Evolutionary conservation across 2,888 invertebrate species (phyloP).

Genomic region (Litoditis marina): DNA sequence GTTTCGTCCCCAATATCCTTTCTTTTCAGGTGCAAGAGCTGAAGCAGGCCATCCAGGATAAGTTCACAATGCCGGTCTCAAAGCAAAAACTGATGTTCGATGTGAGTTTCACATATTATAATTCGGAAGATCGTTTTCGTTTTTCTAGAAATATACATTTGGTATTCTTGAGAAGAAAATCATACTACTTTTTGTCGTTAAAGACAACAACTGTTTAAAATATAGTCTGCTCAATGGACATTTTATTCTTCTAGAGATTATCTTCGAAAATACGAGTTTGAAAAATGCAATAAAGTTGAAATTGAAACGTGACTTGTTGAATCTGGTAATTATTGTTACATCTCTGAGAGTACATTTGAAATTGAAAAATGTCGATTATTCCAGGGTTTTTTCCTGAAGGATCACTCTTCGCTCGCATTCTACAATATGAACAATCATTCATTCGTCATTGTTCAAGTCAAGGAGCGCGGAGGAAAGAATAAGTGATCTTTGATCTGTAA

Average conservation of each 20-base stretch:
- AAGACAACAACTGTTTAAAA: too few relatives aligned
- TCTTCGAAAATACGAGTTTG: too few relatives aligned
- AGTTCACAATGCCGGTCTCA: slow-evolving; percentile 87
- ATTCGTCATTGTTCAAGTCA: slow-evolving; percentile 82
- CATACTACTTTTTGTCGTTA: too few relatives aligned
- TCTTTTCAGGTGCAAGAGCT: slow-evolving; percentile 73
- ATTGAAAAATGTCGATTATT: neutral
- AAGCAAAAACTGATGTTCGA: slow-evolving; percentile 95
- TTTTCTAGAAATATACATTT: neutral
- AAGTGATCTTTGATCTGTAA: slow-evolving; percentile 74
- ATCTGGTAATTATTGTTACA: too few relatives aligned
- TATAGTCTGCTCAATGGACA: neutral
- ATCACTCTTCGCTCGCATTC: slow-evolving; percentile 87
- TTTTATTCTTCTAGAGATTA: too few relatives aligned
- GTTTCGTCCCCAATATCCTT: slow-evolving; percentile 2
- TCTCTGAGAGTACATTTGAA: too few relatives aligned
- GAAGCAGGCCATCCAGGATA: slow-evolving; percentile 81
- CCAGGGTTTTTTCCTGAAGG: slow-evolving; percentile 95
- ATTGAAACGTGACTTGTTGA: too few relatives aligned
- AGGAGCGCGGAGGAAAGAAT: slow-evolving; percentile 95
- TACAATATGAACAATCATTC: slow-evolving; percentile 87
- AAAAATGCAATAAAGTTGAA: too few relatives aligned
- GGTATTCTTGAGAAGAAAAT: too few relatives aligned
- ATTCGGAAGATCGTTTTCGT: neutral
- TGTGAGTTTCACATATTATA: slow-evolving; percentile 65